Evolutionary conservation across 2,113 vertebrate species (phyloP).

Genomic region (Pantherophis guttatus): DNA sequence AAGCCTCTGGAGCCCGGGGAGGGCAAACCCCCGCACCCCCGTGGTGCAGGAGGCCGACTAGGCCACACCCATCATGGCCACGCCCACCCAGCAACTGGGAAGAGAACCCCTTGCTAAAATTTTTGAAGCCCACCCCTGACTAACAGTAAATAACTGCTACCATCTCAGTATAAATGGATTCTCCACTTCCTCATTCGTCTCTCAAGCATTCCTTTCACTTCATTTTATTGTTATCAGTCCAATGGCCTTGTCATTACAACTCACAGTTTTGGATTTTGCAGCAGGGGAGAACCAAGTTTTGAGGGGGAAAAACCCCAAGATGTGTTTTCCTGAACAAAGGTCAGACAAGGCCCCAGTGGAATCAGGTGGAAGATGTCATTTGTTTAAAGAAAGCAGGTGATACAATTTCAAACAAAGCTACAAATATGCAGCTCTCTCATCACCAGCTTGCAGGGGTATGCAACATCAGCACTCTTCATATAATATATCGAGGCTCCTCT

Average conservation of each 20-base stretch:
- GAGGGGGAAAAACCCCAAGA: background rate
- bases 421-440: background rate
- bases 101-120: too few species aligned
- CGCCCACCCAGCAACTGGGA: too few species aligned
- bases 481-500: background rate
- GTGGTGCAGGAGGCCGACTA: too few species aligned
- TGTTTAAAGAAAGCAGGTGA: background rate
- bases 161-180: background rate
- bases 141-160: background rate
- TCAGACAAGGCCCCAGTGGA: background rate
- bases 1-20: too few species aligned
- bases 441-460: background rate
- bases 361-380: background rate
- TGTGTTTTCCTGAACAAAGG: background rate
- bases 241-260: background rate
- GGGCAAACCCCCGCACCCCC: too few species aligned
- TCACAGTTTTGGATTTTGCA: background rate
- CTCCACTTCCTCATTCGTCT: background rate
- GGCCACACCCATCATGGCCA: too few species aligned
- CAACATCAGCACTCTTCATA: background rate
- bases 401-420: background rate
- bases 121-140: too few species aligned
- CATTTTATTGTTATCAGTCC: background rate
- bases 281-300: background rate
- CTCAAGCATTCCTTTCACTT: background rate